These are phyloP conservation scores for Apistogramma diplotaenia DNA, from an alignment of 2,113 vertebrate species.

Conservation along the genomic window DNA sequence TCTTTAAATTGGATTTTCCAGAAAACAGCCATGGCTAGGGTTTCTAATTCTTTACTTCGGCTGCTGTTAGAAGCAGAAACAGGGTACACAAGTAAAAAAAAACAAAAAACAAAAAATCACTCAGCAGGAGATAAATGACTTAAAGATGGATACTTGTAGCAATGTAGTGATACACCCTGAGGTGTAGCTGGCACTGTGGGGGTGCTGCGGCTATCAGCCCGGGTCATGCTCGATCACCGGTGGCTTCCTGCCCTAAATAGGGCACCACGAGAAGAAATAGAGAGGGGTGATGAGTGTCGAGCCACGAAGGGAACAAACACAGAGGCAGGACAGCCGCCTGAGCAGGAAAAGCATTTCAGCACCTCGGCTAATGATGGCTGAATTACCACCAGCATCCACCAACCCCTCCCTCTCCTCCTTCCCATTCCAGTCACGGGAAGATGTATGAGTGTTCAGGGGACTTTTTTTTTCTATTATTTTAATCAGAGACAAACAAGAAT, in stretches of 20 bases:
- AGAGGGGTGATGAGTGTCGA: slow-evolving; percentile 63
- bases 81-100: neutral
- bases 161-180: neutral
- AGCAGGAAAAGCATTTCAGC: slow-evolving; percentile 74
- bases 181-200: neutral
- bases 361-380: slow-evolving; percentile 68
- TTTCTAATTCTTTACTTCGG: neutral
- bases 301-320: slow-evolving; percentile 61
- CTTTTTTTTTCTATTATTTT: slow-evolving; percentile 3
- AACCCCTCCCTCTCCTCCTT: neutral
- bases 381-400: slow-evolving; percentile 40
- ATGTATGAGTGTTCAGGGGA: neutral
- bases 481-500: neutral
- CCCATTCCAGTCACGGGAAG: neutral
- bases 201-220: neutral
- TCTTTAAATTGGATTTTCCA: neutral
- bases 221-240: slow-evolving; percentile 35
- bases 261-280: slow-evolving; percentile 10
- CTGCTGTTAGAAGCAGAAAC: neutral
- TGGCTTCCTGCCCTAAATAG: slow-evolving; percentile 52
- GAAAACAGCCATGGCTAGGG: neutral
- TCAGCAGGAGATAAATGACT: neutral
- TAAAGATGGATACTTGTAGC: neutral
- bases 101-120: neutral
- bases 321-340: slow-evolving; percentile 54